Conservation (phyloP, 2,888 invertebrate genomes). For the Pseudoips prasinana region DNA sequence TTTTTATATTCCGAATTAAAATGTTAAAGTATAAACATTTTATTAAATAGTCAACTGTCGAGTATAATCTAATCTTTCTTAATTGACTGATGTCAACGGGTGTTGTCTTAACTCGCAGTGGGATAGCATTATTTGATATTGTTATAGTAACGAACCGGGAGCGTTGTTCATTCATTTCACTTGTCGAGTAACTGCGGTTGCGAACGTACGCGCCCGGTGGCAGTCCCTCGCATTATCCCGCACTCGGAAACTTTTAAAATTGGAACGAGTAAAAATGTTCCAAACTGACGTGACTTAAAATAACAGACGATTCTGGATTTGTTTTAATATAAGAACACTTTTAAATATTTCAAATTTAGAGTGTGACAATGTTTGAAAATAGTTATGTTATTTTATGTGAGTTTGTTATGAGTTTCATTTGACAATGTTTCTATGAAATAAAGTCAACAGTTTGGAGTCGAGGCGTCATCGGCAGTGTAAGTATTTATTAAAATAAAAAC, state of each 20-base stretch:
- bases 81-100: slow-evolving; percentile 49
- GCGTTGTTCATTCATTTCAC: slow-evolving; percentile 52
- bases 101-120: slow-evolving; percentile 17
- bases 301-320: too few species aligned
- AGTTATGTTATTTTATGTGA: slow-evolving; percentile 15
- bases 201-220: slow-evolving; percentile 49
- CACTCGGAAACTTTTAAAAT: slow-evolving; percentile 33
- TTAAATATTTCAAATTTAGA: slow-evolving; percentile 9
- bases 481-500: slow-evolving; percentile 21
- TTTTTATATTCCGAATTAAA: too few species aligned
- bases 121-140: slow-evolving; percentile 42
- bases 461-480: slow-evolving; percentile 23
- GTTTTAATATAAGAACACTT: too few species aligned
- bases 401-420: slow-evolving; percentile 6
- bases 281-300: slow-evolving; percentile 47
- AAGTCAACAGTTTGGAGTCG: slow-evolving; percentile 15
- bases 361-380: slow-evolving; percentile 17
- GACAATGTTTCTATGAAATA: slow-evolving; percentile 11
- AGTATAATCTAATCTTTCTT: slow-evolving; percentile 51
- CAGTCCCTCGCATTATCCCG: slow-evolving; percentile 20
- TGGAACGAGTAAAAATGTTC: slow-evolving; percentile 44
- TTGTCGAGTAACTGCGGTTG: slow-evolving; percentile 51
- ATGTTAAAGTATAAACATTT: too few species aligned
- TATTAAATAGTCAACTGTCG: too few species aligned
- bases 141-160: slow-evolving; percentile 43